Percentiles rank a stretch among this genome's conserved stretches.
Evolutionary conservation across 2,113 vertebrate genomes (phyloP).

Genomic region (Columbina picui): DNA sequence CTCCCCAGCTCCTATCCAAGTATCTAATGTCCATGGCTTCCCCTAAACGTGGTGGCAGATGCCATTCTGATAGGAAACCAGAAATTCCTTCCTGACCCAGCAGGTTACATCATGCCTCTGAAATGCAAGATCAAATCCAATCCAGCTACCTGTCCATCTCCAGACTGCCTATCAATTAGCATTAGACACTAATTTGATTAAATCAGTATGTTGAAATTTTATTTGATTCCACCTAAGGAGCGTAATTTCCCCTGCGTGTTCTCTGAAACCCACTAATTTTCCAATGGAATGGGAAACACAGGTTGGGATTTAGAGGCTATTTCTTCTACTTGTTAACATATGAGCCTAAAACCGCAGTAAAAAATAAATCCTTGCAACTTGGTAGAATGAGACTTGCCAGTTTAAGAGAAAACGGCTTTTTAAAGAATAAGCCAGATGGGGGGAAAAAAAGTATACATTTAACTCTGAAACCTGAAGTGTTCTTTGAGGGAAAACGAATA

Average conservation of each 20-base stretch:
- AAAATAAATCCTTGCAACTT: conserved; percentile 41
- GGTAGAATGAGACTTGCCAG: conserved; percentile 14
- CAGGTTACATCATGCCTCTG: conserved; percentile 18
- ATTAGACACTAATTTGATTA: conserved; percentile 67
- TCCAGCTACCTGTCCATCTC: conserved; percentile 51
- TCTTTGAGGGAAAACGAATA: conserved; percentile 87
- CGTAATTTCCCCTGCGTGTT: conserved; percentile 19
- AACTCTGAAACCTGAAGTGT: conserved; percentile 78
- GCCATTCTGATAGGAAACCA: conserved; percentile 46
- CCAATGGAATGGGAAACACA: conserved; percentile 58
- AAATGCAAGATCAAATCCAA: conserved; percentile 43
- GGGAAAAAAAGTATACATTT: conserved; percentile 36
- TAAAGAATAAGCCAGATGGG: conserved; percentile 40
- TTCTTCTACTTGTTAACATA: conserved; percentile 58
- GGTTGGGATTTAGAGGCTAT: conserved; percentile 33
- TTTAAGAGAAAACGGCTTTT: conserved; percentile 49
- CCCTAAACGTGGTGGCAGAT: conserved; percentile 28
- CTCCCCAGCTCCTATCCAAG: neutral
- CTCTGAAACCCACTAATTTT: conserved; percentile 55
- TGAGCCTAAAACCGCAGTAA: conserved; percentile 48
- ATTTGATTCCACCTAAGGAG: conserved; percentile 59
- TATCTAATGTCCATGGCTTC: neutral
- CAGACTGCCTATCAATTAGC: conserved; percentile 47
- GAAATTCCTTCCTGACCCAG: conserved; percentile 53
- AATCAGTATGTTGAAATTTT: conserved; percentile 49